phyloP scores from a whole-genome alignment of 2,888 invertebrate species.

The Perizoma flavofasciatum region DNA sequence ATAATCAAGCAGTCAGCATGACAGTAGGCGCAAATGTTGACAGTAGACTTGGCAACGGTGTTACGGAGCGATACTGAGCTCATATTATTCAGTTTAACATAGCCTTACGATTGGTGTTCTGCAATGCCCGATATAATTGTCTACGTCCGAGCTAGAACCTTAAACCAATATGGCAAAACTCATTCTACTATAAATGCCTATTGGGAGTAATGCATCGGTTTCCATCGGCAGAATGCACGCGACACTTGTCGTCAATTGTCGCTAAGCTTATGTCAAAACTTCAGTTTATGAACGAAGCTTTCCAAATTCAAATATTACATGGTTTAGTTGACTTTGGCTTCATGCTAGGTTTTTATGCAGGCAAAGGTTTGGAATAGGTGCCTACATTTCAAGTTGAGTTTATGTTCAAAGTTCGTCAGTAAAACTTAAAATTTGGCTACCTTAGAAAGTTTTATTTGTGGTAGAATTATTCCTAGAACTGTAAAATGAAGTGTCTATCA shows the following conservation, averaged over 20 bases:
- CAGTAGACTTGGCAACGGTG: no score
- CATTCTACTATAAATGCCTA: background rate
- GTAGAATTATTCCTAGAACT: background rate
- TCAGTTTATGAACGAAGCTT: conserved; percentile 21
- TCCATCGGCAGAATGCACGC: conserved; percentile 54
- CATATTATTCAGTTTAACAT: no score
- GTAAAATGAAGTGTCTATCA: no score
- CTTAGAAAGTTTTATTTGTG: background rate
- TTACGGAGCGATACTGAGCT: no score
- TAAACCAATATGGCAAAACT: background rate
- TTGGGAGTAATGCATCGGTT: conserved; percentile 23
- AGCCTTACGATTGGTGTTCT: no score
- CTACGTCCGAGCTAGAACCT: background rate
- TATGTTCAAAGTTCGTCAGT: conserved; percentile 15
- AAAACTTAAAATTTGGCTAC: conserved; percentile 13
- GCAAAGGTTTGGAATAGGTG: conserved; percentile 2
- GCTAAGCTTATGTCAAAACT: conserved; percentile 36
- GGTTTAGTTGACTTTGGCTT: conserved; percentile 5
- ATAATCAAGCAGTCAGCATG: no score
- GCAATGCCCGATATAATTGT: no score
- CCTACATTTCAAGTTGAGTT: conserved; percentile 16
- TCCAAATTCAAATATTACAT: conserved; percentile 25
- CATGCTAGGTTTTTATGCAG: conserved; percentile 15
- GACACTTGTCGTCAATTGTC: conserved; percentile 69
- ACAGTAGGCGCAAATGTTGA: no score